These are phyloP conservation scores for Cydia splendana DNA, from an alignment of 1,140 invertebrate species.

Conservation along the genomic window DNA sequence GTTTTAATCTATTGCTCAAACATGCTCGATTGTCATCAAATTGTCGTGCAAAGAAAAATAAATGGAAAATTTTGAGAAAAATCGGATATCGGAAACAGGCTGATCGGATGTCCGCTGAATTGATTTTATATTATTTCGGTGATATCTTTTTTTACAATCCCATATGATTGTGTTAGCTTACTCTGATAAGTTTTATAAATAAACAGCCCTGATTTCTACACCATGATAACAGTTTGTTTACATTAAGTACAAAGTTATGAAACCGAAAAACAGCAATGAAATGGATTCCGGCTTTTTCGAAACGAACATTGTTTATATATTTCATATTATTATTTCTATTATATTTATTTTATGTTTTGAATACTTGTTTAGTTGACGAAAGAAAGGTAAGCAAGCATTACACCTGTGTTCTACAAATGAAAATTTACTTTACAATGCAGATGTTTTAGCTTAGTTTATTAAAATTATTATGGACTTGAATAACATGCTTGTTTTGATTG, in stretches of 20 bases:
- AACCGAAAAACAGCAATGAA: conserved; percentile 66
- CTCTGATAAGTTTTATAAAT: neutral
- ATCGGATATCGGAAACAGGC: neutral
- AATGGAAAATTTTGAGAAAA: neutral
- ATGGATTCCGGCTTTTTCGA: conserved; percentile 67
- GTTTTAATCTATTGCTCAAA: neutral
- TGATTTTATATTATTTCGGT: neutral
- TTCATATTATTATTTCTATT: conserved; percentile 74
- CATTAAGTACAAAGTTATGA: conserved; percentile 52
- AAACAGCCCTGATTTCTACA: neutral
- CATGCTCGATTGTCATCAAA: neutral
- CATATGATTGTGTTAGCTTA: neutral
- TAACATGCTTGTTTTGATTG: conserved; percentile 39
- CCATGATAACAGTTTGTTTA: conserved; percentile 3
- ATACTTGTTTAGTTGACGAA: conserved; percentile 74
- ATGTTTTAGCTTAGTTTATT: neutral
- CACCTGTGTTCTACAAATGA: too few species aligned
- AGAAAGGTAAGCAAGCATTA: conserved; percentile 59
- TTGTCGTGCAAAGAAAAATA: neutral
- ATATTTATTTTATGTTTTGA: conserved; percentile 74
- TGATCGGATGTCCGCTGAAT: neutral
- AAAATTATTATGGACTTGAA: too few species aligned
- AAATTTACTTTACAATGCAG: neutral
- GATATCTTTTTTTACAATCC: neutral
- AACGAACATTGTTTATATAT: conserved; percentile 71